Percentiles rank a stretch among this genome's conserved stretches.
These are phyloP conservation scores for Pelosia muscerda DNA, from an alignment of 2,888 invertebrate species.

Conservation along the genomic window DNA sequence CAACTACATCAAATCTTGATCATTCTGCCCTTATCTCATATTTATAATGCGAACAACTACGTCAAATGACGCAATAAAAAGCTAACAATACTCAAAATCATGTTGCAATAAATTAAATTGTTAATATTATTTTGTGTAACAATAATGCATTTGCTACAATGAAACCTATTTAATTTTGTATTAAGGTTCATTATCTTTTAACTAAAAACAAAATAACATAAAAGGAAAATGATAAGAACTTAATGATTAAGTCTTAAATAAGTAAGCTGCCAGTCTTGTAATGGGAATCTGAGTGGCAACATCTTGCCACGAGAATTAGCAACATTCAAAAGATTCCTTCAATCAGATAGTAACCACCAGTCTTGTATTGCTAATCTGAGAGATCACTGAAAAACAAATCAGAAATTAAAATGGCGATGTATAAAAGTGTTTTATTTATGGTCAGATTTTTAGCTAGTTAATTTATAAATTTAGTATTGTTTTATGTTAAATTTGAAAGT, in stretches of 20 bases:
- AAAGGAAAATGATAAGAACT: too few relatives aligned
- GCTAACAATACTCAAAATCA: not conserved
- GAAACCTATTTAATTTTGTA: too few relatives aligned
- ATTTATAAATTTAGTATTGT: too few relatives aligned
- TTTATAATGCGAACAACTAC: too few relatives aligned
- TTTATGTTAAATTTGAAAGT: too few relatives aligned
- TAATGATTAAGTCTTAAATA: too few relatives aligned
- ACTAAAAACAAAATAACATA: too few relatives aligned
- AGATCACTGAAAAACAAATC: too few relatives aligned
- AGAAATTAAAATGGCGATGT: not conserved
- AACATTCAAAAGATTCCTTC: not conserved
- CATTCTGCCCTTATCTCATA: too few relatives aligned
- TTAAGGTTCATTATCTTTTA: too few relatives aligned
- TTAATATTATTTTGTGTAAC: not conserved
- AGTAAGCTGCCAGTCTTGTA: not conserved
- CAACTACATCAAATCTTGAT: not conserved
- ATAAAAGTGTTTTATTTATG: not conserved
- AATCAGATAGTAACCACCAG: too few relatives aligned
- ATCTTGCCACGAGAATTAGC: not conserved
- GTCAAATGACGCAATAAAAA: not conserved
- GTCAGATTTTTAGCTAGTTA: not conserved
- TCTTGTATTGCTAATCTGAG: too few relatives aligned
- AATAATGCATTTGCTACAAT: not conserved
- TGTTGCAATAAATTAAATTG: not conserved
- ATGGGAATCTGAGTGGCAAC: not conserved